Conservation (phyloP, 2,797 vertebrate species). For the Coregonus ussuriensis region DNA sequence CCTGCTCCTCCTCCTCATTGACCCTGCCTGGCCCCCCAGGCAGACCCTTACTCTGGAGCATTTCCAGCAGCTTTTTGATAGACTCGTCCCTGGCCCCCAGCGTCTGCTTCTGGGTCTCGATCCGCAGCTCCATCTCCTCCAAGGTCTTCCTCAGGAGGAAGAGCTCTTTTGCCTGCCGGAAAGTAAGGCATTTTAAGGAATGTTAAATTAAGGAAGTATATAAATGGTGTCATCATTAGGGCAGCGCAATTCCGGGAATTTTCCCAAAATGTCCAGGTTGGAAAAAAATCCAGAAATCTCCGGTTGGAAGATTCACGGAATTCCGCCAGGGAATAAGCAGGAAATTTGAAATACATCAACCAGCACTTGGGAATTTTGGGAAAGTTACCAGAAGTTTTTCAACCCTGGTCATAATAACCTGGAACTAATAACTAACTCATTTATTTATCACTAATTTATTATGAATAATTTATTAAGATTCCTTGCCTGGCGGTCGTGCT, state of each 20-base stretch:
- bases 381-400: too few species aligned
- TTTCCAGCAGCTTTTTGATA: conserved; percentile 98
- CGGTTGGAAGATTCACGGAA: too few species aligned
- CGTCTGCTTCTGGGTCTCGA: conserved; percentile 98
- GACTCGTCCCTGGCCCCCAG: conserved; percentile 95
- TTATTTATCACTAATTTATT: background rate
- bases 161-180: conserved; percentile 91
- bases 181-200: too few species aligned
- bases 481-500: conserved; percentile 82
- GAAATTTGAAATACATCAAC: too few species aligned
- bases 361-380: too few species aligned
- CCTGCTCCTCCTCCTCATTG: conserved; percentile 91
- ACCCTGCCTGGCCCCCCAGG: conserved; percentile 77
- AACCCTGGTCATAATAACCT: too few species aligned
- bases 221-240: too few species aligned
- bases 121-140: conserved; percentile 98
- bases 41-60: conserved; percentile 98
- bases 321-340: too few species aligned
- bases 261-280: too few species aligned
- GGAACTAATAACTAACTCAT: background rate
- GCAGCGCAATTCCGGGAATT: too few species aligned
- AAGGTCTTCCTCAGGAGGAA: conserved; percentile 95
- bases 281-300: too few species aligned
- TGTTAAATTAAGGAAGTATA: too few species aligned
- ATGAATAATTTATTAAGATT: background rate